A percentile compares a stretch with the other conserved stretches of the same genome.
These are phyloP conservation scores for Whitmania pigra DNA, from an alignment of 1,140 invertebrate species.

Conservation along the genomic window DNA sequence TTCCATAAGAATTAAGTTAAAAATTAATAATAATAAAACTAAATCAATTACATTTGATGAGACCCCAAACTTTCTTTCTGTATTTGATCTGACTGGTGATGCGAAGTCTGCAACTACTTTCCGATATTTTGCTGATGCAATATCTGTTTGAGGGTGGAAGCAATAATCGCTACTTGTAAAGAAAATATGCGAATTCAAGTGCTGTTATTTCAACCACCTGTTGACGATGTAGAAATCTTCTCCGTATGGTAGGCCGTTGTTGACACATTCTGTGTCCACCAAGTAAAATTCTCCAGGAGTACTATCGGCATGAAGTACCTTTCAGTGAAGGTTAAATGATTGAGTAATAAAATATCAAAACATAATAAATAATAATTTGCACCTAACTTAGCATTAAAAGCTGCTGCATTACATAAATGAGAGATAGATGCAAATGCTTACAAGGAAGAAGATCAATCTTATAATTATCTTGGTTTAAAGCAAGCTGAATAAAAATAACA, in stretches of 20 bases:
- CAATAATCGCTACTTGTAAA: neutral
- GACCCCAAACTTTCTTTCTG: slow-evolving; percentile 10
- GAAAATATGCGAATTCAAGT: neutral
- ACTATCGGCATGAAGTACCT: slow-evolving; percentile 3
- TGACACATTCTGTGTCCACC: slow-evolving; percentile 17
- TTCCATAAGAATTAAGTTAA: neutral
- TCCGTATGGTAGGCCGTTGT: slow-evolving; percentile 12
- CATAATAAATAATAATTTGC: neutral
- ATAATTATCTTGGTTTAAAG: too few relatives aligned
- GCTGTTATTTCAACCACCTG: neutral
- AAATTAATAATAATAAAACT: neutral
- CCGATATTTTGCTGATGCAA: slow-evolving; percentile 16
- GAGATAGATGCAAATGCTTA: too few relatives aligned
- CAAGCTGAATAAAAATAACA: too few relatives aligned
- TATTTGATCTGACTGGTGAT: slow-evolving; percentile 17
- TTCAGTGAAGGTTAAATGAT: neutral
- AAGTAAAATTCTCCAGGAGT: slow-evolving; percentile 15
- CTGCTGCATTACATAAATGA: neutral
- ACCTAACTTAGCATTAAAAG: neutral
- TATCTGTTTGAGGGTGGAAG: neutral
- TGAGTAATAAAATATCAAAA: neutral
- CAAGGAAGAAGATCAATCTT: too few relatives aligned
- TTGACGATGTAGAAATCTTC: slow-evolving; percentile 20
- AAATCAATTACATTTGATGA: slow-evolving; percentile 10
- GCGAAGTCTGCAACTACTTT: neutral